These are phyloP conservation scores for Microctonus hyperodae DNA, from an alignment of 2,888 invertebrate species.

Conservation along the genomic window DNA sequence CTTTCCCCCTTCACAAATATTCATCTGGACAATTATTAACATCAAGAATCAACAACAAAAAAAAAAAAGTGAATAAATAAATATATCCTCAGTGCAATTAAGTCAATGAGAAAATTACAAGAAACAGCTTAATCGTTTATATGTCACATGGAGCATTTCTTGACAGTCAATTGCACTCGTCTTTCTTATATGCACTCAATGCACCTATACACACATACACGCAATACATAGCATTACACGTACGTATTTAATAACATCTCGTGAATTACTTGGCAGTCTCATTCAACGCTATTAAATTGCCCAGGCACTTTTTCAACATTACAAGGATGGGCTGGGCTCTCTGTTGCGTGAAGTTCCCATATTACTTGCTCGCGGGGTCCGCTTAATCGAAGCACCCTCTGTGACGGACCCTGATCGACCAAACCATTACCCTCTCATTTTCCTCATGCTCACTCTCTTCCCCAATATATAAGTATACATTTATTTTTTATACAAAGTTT, in stretches of 20 bases:
- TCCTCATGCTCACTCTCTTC: constrained; percentile 9
- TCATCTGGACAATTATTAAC: too few relatives aligned
- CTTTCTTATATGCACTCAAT: background rate
- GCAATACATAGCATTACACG: background rate
- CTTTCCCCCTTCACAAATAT: too few relatives aligned
- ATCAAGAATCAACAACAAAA: too few relatives aligned
- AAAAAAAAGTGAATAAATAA: background rate
- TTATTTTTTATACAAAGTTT: background rate
- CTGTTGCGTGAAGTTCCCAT: constrained; percentile 43
- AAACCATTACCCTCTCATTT: constrained; percentile 34
- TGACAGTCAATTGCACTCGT: constrained; percentile 2
- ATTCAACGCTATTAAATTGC: constrained; percentile 44
- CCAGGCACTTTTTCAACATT: constrained; percentile 40
- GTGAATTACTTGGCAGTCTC: constrained; percentile 39
- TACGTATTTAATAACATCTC: constrained; percentile 29
- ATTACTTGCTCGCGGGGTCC: constrained; percentile 36
- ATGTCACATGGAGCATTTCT: background rate
- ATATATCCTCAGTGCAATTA: background rate
- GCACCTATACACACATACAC: background rate
- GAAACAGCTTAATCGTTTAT: background rate
- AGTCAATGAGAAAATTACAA: background rate
- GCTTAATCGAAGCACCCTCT: constrained; percentile 49
- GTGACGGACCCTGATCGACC: constrained; percentile 47
- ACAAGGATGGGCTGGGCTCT: constrained; percentile 46
- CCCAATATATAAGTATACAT: background rate